Evolutionary conservation across 2,797 vertebrate species (phyloP).

Genomic region (Dendrocincla fuliginosa): DNA sequence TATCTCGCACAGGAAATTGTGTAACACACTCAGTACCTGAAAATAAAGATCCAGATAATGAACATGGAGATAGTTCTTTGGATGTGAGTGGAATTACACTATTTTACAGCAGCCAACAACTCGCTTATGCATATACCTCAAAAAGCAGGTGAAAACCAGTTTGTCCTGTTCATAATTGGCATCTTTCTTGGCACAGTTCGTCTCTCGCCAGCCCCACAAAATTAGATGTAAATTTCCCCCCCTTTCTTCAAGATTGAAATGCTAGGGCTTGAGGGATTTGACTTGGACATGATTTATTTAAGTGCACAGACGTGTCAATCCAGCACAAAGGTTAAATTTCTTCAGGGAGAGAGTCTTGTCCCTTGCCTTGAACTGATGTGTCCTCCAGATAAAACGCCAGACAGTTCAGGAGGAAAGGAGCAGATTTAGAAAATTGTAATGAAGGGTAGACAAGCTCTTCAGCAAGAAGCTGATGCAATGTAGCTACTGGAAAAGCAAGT

Average conservation of each 20-base stretch:
- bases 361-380: slow-evolving; percentile 3
- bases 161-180: background rate
- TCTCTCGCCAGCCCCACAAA: background rate
- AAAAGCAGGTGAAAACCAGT: background rate
- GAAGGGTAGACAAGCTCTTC: background rate
- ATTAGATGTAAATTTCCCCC: background rate
- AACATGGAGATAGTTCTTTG: background rate
- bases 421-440: background rate
- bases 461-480: background rate
- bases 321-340: slow-evolving; percentile 40
- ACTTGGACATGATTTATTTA: background rate
- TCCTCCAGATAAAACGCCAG: slow-evolving; percentile 41
- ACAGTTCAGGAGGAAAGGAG: slow-evolving; percentile 5
- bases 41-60: slow-evolving; percentile 38
- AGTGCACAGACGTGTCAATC: background rate
- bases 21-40: background rate
- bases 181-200: background rate
- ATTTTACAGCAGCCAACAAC: slow-evolving; percentile 22
- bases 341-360: slow-evolving; percentile 7
- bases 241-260: background rate
- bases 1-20: slow-evolving; percentile 2
- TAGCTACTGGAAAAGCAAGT: background rate
- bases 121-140: background rate
- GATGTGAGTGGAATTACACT: slow-evolving; percentile 1
- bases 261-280: background rate